Evolutionary conservation across 2,888 invertebrate species (phyloP), one percentile per base, ranked within the genome.

Genomic region (Ochropleura leucogaster): DNA sequence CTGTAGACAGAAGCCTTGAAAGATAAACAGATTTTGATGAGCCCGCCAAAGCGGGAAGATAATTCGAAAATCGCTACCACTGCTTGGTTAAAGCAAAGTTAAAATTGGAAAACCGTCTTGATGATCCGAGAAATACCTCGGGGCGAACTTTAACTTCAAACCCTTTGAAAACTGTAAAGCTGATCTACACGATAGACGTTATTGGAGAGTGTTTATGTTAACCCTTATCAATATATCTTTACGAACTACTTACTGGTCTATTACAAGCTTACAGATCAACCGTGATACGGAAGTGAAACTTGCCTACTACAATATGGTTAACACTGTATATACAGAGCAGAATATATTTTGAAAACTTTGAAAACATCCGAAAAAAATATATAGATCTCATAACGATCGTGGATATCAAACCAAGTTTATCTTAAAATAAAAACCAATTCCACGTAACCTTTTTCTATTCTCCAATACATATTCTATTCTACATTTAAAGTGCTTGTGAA

Each of bases 91-190:
- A 91, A 91, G 89, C 87, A 91, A 95, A 95, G 94, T 95, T 95
- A 92, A 95, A 95, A 96, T 96, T 95, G 92, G 95, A 94, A 95
- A 95, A 91, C 93, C 91, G 91, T 91, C 93, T 92, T 94, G 94
- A 94, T 93, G 94, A 94, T 92, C 94, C 93, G 92, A 93, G 94
- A 93, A 93, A 94, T 94, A 93, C 94, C 95, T 94, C 86, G 88
- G 85, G 94, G 95, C 93, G 83, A 93, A 94, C 91, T 94, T 93
- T 88, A 90, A 93, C 91, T 93, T 93, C 81, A 87, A 90, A 90
- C 93, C 94, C 95, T 94, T 95, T 95, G 95, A 94, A 93, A 87
- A 92, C 90, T 91, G 89, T 92, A 92, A 93, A 94, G 93, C 93
- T 93, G 92, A 93, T 94, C 91, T 91, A 90, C 91, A 90, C 89